A percentile compares a stretch with the other conserved stretches of the same genome.
These are phyloP conservation scores for Caiman crocodilus DNA, from an alignment of 2,797 vertebrate genomes.

Conservation along the genomic window DNA sequence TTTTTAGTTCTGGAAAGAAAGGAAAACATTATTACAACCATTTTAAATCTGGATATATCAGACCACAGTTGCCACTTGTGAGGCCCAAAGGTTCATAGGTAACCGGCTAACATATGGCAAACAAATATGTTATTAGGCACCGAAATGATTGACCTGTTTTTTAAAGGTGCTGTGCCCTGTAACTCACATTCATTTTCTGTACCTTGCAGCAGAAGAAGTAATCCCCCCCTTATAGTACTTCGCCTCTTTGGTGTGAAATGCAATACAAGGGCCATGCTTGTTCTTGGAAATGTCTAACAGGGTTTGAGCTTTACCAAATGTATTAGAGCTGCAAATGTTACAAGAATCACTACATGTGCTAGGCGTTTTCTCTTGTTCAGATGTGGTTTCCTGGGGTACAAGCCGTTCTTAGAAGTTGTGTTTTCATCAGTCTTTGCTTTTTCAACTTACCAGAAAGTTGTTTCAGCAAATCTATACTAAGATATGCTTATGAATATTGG, in stretches of 20 bases:
- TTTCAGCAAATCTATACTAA: not conserved
- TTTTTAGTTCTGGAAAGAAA: not conserved
- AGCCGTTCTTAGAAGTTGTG: not conserved
- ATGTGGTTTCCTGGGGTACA: not conserved
- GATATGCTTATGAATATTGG: not conserved
- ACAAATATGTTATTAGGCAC: not conserved
- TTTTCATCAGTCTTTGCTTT: not conserved
- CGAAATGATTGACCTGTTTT: not conserved
- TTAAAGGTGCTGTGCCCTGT: not conserved
- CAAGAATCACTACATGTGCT: constrained; percentile 6
- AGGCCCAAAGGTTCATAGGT: not conserved
- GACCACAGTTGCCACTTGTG: not conserved
- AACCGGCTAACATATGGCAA: not conserved
- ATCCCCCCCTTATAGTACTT: not conserved
- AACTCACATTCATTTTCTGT: not conserved
- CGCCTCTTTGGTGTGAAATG: not conserved
- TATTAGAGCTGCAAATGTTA: not conserved
- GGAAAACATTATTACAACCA: not conserved
- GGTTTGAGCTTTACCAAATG: not conserved
- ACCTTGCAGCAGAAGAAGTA: not conserved
- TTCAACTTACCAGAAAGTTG: constrained; percentile 9
- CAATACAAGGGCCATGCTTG: not conserved
- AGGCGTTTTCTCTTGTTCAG: constrained; percentile 5
- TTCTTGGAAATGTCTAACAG: not conserved
- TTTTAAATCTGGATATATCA: not conserved